phyloP scores from a whole-genome alignment of 1,140 invertebrate species.

The Nasonia vitripennis region DNA sequence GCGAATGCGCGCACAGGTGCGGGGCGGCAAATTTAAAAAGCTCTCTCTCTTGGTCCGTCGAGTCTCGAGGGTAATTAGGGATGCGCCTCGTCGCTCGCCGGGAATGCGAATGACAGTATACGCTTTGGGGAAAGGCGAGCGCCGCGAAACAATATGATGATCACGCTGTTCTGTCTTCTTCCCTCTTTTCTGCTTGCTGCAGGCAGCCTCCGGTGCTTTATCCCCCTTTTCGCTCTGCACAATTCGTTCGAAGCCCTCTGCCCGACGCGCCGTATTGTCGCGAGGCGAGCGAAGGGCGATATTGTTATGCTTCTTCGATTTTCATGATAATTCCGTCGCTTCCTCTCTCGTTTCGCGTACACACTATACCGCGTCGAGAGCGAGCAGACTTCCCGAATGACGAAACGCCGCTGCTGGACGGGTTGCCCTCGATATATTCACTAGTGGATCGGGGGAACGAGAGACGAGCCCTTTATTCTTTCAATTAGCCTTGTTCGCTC shows the following conservation, averaged over 20 bases:
- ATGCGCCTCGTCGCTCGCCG: neutral
- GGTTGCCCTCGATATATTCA: neutral
- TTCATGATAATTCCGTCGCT: conserved; percentile 34
- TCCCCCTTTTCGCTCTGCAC: conserved; percentile 22
- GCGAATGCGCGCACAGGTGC: neutral
- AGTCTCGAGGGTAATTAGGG: conserved; percentile 66
- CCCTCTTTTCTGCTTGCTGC: conserved; percentile 4
- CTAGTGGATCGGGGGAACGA: neutral
- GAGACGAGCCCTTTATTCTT: neutral
- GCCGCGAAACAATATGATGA: conserved; percentile 63
- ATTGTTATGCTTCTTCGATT: conserved; percentile 46
- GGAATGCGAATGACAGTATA: conserved; percentile 31
- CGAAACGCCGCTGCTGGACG: neutral
- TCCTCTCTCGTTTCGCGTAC: neutral
- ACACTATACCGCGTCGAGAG: too few species aligned
- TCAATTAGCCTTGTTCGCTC: conserved; percentile 3
- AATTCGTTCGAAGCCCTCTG: conserved; percentile 27
- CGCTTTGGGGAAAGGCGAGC: conserved; percentile 22
- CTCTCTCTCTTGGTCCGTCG: conserved; percentile 30
- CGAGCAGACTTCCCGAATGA: neutral
- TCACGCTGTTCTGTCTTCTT: conserved; percentile 52
- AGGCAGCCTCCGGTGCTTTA: neutral
- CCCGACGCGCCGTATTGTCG: neutral
- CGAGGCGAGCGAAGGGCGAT: conserved; percentile 9
- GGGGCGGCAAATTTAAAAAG: conserved; percentile 54